Base-by-base conservation (phyloP, 2,888 invertebrate species). In the Polymixis lichenea region DNA sequence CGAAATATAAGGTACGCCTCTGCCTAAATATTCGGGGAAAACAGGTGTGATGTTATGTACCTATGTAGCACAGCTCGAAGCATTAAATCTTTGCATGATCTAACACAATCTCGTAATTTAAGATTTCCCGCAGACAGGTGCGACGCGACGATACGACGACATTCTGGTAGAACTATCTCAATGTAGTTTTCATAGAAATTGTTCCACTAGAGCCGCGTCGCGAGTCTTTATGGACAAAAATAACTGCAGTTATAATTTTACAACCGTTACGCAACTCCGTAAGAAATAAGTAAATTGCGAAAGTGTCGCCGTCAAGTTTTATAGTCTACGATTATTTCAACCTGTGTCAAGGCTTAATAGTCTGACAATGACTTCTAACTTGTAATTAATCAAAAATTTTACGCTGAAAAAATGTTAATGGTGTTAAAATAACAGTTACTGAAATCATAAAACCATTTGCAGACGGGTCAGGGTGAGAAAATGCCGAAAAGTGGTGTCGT, bases 301-400 rank as follows among this genome's bases (percentile, higher is more conserved):
- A 90, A 92, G 71, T 86, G 82, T 78, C 80, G 68, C 75, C 79
- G 83, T 87, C 88, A 85, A 88, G 85, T 85, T 89, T 90, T 88
- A 88, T 86, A 70, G 75, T 70, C 78, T 76, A 62, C 68, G 58
- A 80, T 77, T 85, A 80, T 77, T 80, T 81, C 78, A 87, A 86
- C 91, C 87, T 68, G 84, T 90, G 93, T 91, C 92, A 92, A 92
- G 93, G 93, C 60, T 73, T 49, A 28, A 66, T 77, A 61, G 72
- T 79, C 72, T 84, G 88, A 82, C 86, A 87, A 86, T 86, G 83
- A 86, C 86, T 85, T 72, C 66, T 75, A 75, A 71, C 77, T 83
- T 43, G 77, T 85, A 87, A 87, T 86, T 86, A 89, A 87, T 84
- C 85, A 82, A 70, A 70, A 43, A 77, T 73, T 74, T 82, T 73